A percentile compares a stretch with the other conserved stretches of the same genome.
phyloP scores from a whole-genome alignment of 1,140 invertebrate genomes.

The Cherax destructor region DNA sequence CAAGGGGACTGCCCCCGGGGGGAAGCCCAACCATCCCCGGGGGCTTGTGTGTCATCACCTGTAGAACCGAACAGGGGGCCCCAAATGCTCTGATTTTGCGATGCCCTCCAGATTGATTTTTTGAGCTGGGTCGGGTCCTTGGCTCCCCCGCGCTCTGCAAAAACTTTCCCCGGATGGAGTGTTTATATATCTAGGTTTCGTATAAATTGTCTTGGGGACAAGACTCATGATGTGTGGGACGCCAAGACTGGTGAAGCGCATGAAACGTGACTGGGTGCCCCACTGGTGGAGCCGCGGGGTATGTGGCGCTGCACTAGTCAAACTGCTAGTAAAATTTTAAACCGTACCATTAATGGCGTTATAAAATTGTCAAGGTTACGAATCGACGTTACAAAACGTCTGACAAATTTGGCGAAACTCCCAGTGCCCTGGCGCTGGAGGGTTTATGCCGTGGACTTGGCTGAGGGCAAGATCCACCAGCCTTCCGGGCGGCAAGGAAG shows the following conservation, averaged over 20 bases:
- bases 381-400: conserved; percentile 91
- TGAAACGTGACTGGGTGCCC: conserved; percentile 98
- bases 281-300: conserved; percentile 95
- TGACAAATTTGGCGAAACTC: conserved; percentile 98
- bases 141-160: conserved; percentile 91
- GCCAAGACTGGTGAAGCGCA: conserved; percentile 92
- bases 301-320: conserved; percentile 86
- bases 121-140: conserved; percentile 93
- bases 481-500: conserved; percentile 91
- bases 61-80: conserved; percentile 93
- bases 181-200: conserved; percentile 80
- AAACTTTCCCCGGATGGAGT: conserved; percentile 90
- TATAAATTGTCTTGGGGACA: conserved; percentile 93
- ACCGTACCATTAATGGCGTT: conserved; percentile 89
- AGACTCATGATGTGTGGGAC: conserved; percentile 96
- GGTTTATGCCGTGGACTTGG: conserved; percentile 98
- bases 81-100: conserved; percentile 98
- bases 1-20: conserved; percentile 87
- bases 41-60: conserved; percentile 98
- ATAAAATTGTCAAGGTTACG: conserved; percentile 96
- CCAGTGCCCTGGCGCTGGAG: conserved; percentile 91
- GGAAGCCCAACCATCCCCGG: conserved; percentile 93
- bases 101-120: conserved; percentile 96
- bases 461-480: conserved; percentile 96
- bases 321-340: conserved; percentile 94